Percentiles rank a stretch among this genome's conserved stretches.
These are phyloP conservation scores for Mus musculus DNA, from an alignment of 2,113 vertebrate genomes.

Conservation along the genomic window GRCm39 chr1:144641501-144642000, in stretches of 20 bases:
- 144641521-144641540: background rate
- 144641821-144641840: background rate
- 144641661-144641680: background rate
- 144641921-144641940: background rate
- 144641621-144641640: background rate
- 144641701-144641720: background rate
- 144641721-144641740: background rate
- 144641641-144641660: background rate
- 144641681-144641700: background rate
- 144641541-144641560: background rate
- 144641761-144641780: background rate
- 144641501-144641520: background rate
- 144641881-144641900: background rate
- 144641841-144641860: background rate
- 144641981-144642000: background rate
- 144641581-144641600: background rate
- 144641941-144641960: background rate
- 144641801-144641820: background rate
- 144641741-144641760: background rate
- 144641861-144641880: background rate
- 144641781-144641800: rapidly evolving
- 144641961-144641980: background rate
- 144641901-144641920: background rate
- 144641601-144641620: too few species aligned
- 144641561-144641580: background rate